Percentiles rank a stretch among this genome's conserved stretches.
Evolutionary conservation across 2,113 vertebrate species (phyloP).

Genomic region (Anseranas semipalmata): DNA sequence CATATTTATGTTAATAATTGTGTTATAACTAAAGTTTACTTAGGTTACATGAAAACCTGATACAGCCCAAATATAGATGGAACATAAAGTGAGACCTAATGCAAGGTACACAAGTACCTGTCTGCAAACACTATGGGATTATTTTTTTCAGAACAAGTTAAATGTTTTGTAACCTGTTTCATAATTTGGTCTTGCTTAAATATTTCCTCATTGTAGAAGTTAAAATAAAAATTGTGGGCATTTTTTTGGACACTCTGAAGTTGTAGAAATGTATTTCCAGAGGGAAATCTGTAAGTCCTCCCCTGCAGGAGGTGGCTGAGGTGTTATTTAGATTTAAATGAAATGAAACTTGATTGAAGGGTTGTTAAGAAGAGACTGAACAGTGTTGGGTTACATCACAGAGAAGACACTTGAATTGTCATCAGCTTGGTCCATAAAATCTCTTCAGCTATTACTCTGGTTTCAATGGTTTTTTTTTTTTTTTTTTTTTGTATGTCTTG

Average conservation of each 20-base stretch:
- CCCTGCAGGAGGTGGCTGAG: conserved; percentile 57
- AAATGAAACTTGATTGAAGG: conserved; percentile 54
- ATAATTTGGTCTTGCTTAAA: conserved; percentile 33
- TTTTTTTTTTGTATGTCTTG: neutral
- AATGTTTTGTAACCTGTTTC: conserved; percentile 37
- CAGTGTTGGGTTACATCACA: conserved; percentile 29
- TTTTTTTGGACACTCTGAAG: neutral
- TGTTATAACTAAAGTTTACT: conserved; percentile 53
- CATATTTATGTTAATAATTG: conserved; percentile 44
- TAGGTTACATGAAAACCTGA: conserved; percentile 31
- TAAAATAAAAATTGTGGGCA: conserved; percentile 24
- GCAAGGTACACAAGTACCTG: neutral
- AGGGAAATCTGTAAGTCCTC: conserved; percentile 51
- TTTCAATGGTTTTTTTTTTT: neutral
- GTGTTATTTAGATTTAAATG: conserved; percentile 47
- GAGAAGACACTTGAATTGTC: conserved; percentile 22
- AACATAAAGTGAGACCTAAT: conserved; percentile 46
- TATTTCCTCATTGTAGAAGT: conserved; percentile 11
- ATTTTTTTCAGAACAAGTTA: conserved; percentile 35
- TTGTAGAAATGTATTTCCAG: conserved; percentile 31
- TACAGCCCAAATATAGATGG: conserved; percentile 29
- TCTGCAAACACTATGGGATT: neutral
- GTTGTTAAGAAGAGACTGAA: conserved; percentile 57
- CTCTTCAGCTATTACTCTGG: neutral
- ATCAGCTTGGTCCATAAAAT: neutral